These are phyloP conservation scores for Morone saxatilis DNA, from an alignment of 2,113 vertebrate species.

Conservation along the genomic window DNA sequence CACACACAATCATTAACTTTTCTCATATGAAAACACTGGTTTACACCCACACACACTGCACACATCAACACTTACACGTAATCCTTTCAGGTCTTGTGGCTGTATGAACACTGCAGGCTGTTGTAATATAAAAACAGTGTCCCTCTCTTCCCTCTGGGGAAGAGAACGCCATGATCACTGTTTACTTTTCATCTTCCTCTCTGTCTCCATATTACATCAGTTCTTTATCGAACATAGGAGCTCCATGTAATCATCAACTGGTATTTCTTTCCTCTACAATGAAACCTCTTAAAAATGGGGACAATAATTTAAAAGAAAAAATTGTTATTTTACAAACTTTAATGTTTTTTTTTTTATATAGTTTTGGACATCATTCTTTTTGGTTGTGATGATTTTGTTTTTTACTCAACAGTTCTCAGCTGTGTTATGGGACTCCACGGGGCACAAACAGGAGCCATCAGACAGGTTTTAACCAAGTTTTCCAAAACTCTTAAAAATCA, in stretches of 20 bases:
- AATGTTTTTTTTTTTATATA: neutral
- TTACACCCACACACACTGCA: slow-evolving; percentile 9
- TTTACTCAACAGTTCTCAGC: neutral
- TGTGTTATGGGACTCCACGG: neutral
- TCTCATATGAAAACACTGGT: slow-evolving; percentile 15
- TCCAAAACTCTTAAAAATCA: neutral
- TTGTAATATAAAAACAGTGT: slow-evolving; percentile 33
- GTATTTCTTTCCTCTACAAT: slow-evolving; percentile 1
- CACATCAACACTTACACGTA: slow-evolving; percentile 39
- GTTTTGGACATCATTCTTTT: slow-evolving; percentile 1
- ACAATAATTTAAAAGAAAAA: neutral
- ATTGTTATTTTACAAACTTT: slow-evolving; percentile 14
- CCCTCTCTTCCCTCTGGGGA: slow-evolving; percentile 44
- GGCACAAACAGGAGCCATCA: neutral
- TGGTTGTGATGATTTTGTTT: neutral
- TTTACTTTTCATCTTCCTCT: slow-evolving; percentile 33
- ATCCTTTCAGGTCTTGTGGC: slow-evolving; percentile 43
- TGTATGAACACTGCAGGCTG: slow-evolving; percentile 48
- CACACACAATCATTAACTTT: slow-evolving; percentile 27
- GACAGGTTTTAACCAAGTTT: neutral
- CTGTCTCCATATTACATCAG: neutral
- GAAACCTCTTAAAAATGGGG: neutral
- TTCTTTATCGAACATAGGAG: neutral
- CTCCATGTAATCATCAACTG: neutral
- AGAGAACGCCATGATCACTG: slow-evolving; percentile 59